A percentile compares a stretch with the other conserved stretches of the same genome.
Evolutionary conservation across 1,140 invertebrate genomes (phyloP).

Genomic region (Pseudachorutes palmiensis): DNA sequence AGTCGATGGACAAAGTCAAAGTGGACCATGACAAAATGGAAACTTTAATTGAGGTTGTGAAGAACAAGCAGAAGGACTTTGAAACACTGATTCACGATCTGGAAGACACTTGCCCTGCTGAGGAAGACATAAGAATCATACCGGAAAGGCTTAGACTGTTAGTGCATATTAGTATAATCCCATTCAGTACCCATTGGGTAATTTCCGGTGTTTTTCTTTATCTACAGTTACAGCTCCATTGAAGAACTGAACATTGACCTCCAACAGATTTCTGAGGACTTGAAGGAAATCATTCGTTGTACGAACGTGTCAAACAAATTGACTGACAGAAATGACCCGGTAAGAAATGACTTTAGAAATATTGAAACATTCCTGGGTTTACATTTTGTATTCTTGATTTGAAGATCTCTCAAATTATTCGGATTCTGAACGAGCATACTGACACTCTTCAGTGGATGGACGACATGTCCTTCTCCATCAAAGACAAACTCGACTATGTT

Average conservation of each 20-base stretch:
- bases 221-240: constrained; percentile 63
- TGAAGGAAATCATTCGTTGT: constrained; percentile 91
- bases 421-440: constrained; percentile 92
- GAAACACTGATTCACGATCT: constrained; percentile 76
- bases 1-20: constrained; percentile 75
- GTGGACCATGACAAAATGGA: constrained; percentile 81
- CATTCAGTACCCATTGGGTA: background rate
- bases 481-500: constrained; percentile 70
- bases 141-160: constrained; percentile 75
- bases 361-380: constrained; percentile 1
- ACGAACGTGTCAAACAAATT: constrained; percentile 77
- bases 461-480: constrained; percentile 61
- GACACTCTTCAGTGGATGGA: constrained; percentile 91
- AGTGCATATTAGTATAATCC: constrained; percentile 33
- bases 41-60: constrained; percentile 87
- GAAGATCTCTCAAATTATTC: constrained; percentile 78
- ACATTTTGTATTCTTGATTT: constrained; percentile 38
- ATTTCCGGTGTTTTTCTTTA: constrained; percentile 1
- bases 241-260: constrained; percentile 87
- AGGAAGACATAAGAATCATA: constrained; percentile 63
- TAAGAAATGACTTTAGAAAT: constrained; percentile 46
- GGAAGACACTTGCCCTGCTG: constrained; percentile 60
- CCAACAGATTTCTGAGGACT: constrained; percentile 86
- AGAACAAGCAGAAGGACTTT: constrained; percentile 83
- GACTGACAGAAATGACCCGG: constrained; percentile 76